Base-by-base conservation (phyloP, 2,888 invertebrate species). In the Magallana nippona region DNA sequence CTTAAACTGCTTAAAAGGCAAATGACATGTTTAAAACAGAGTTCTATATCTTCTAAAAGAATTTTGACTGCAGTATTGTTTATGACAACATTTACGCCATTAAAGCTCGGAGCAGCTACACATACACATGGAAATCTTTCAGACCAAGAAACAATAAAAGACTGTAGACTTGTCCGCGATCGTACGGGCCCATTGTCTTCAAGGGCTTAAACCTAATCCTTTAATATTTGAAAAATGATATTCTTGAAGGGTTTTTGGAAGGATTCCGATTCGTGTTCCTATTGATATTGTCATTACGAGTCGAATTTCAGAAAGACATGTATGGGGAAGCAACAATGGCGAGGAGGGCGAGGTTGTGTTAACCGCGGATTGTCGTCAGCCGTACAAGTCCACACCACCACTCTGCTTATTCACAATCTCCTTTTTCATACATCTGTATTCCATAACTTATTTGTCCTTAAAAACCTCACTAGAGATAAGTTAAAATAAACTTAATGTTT, bases 221-320 rank as follows among this genome's bases (percentile, higher is more conserved):
- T 71, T 71, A 71, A 71, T 71, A 71, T 71, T 32, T 71, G 71
- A 71, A 71, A 71, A 71, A 71, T 71, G 71, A 71, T 71, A 71
- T 71, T 71, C 71, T 71, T 71, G 71, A 71, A 71, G 71, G 63
- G 71, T 71, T 71, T 71, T 71, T 60, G 60, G 71, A 27, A 71
- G 71, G 27, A 27, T 27, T 71, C 27, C 32, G 22, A 27, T 71
- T 27, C 27, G 32, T 27, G 27, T 71, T 71, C 10, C 71, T 27
- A 71, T 71, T 11, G 22, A 22, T 22, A 27, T 27, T 71, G 10
- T 10, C 15, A 11, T 22, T 3, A 71, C 32, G 71, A 27, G 71
- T 71, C 71, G 22, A 13, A 32, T 71, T 71, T 32, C 71, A 27
- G 71, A 22, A 32, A 11, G 27, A 27, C 71, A 71, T 71, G 71